Evolutionary conservation across 1,140 invertebrate species (phyloP), one percentile per base, ranked within the genome.

Genomic region (Zaprionus kolodkinae): DNA sequence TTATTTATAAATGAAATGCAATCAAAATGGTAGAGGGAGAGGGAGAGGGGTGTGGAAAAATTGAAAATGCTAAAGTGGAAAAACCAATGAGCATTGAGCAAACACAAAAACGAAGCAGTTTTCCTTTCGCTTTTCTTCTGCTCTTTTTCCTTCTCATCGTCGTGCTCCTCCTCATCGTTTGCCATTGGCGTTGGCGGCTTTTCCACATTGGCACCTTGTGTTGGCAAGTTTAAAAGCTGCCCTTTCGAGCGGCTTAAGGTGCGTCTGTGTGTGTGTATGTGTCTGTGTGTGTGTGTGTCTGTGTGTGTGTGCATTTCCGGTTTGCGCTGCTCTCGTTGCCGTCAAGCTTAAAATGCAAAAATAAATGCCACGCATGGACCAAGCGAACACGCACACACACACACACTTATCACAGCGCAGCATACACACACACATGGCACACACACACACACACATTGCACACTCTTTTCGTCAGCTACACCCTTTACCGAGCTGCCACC

Each of bases 301-400:
- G 48, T 50, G 56, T 67, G 71, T 76, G 72, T 85, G 78, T 76
- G 84, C 72, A 80, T 84, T 88, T 88, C 84, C 84, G 78, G 78
- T 79, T 72, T 72, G 79, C 80, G 79, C 74, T 72, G 72, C 66
- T 65, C 66, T 65, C 72, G 68, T 76, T 62, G 63, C 68, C 78
- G 67, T 56, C 66, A 75, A 88, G 79, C 81, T 81, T 85, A 85
- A 84, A 89, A 89, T 85, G 76, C 78, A 89, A 85, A 88, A 89
- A 89, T 85, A 89, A 89, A 85, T 89, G 74, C 84, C 80, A 80
- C 67, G 45, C 83, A 76, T 67, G 62, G 69, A 63, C 74, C 70
- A 67, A 72, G 43, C 52, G 27, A 30, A 60, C 36, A 61, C 64
- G 55, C 59, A 35, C 45, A 54, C 17, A 36, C 62, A 54, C 35